A percentile compares a stretch with the other conserved stretches of the same genome.
phyloP scores from a whole-genome alignment of 1,140 invertebrate genomes.

The Zaprionus africanus region DNA sequence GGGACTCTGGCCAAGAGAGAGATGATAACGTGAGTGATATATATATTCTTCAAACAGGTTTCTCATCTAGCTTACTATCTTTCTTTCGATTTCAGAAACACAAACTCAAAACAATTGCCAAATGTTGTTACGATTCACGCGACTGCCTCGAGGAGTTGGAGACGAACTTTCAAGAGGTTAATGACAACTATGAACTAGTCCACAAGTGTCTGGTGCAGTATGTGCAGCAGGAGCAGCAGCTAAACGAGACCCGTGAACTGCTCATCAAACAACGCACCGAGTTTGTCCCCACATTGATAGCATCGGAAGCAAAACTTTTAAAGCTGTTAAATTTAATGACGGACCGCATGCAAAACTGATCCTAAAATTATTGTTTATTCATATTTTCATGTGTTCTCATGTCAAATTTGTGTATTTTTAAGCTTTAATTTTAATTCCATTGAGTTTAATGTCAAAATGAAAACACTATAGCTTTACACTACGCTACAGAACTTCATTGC shows the following conservation, averaged over 20 bases:
- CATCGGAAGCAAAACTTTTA: slow-evolving; percentile 35
- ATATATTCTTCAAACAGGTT: too few species aligned
- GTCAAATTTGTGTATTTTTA: too few species aligned
- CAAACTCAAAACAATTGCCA: background rate
- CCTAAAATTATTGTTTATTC: background rate
- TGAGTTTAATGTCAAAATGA: too few species aligned
- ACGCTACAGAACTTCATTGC: background rate
- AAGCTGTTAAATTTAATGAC: slow-evolving; percentile 23
- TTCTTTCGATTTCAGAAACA: background rate
- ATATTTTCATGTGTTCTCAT: background rate
- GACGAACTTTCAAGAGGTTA: slow-evolving; percentile 29
- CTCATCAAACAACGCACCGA: slow-evolving; percentile 30
- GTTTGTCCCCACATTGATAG: slow-evolving; percentile 33
- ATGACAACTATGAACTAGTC: slow-evolving; percentile 33
- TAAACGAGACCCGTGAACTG: slow-evolving; percentile 23
- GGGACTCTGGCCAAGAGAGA: background rate
- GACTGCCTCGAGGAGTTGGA: slow-evolving; percentile 19
- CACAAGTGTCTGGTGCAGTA: slow-evolving; percentile 38
- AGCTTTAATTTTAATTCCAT: too few species aligned
- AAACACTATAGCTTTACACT: too few species aligned
- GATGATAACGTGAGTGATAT: slow-evolving; percentile 9
- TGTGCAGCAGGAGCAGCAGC: slow-evolving; percentile 42
- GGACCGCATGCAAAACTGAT: background rate
- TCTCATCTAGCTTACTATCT: too few species aligned
- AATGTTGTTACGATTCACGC: background rate